Base-by-base conservation (phyloP, 2,888 invertebrate genomes). In the Yponomeuta cagnagella region DNA sequence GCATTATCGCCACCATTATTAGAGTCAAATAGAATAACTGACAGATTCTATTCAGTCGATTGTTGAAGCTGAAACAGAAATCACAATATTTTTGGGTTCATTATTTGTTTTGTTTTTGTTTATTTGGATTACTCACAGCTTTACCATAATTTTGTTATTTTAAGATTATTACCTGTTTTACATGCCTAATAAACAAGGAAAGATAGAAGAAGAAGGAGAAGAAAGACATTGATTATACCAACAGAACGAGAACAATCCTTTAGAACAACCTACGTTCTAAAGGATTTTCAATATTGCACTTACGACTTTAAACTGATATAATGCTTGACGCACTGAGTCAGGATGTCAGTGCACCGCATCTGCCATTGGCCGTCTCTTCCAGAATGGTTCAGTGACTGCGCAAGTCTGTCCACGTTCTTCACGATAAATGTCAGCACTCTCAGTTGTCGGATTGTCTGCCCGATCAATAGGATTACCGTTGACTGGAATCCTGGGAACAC, bases 401-500 rank as follows among this genome's bases (percentile, higher is more conserved):
- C 81, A 33, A 92, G 64, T 23, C 86, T 86, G 63, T 87, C 81
- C 31, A 90, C 70, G 74, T 92, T 75, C 1, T 76, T 67, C 4
- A 90, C 75, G 31, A 92, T 82, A 68, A 85, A 90, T 0, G 82
- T 79, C 1, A 92, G 67, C 30, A 92, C 85, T 58, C 74, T 79
- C 2, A 86, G 73, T 64, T 92, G 90, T 1, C 91, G 85, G n/a
- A 91, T 85, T 1, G 83, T 75, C 75, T 92, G 91, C 6, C 88
- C 83, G 1, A 86, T 74, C 6, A 92, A 76, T 0, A 91, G 75
- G 2, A 89, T 81, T 66, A 92, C 86, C 2, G 81, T 88, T n/a
- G 81, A 78, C 73, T 91, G 91, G 0, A 91, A 74, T 1, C 88
- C 90, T 30, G 90, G 87, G 68, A 88, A 89, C 0, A 84, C 91